phyloP scores from a whole-genome alignment of 2,888 invertebrate species.

The Thyatira batis region DNA sequence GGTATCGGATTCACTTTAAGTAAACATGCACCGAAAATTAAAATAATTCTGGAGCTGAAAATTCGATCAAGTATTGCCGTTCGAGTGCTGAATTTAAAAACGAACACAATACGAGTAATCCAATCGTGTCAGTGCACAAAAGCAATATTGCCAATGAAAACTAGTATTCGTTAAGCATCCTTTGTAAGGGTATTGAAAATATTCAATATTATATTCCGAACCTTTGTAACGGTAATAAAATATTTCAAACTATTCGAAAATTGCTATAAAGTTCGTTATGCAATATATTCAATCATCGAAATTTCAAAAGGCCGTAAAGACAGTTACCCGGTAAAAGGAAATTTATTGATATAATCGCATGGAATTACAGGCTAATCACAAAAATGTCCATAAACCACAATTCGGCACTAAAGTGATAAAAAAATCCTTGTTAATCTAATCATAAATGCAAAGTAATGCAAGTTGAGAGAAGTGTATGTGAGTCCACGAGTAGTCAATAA shows the following conservation, averaged over 20 bases:
- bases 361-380: no score
- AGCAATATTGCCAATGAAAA: constrained; percentile 70
- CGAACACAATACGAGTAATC: constrained; percentile 60
- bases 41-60: constrained; percentile 16
- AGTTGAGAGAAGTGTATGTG: constrained; percentile 34
- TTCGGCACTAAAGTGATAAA: neutral
- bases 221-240: neutral
- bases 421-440: neutral
- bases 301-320: no score
- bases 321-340: no score
- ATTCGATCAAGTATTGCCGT: constrained; percentile 46
- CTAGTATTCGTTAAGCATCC: constrained; percentile 68
- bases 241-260: neutral
- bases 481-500: constrained; percentile 66
- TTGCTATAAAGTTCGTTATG: neutral
- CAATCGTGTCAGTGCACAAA: constrained; percentile 67
- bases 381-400: neutral
- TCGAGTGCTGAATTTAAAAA: constrained; percentile 49
- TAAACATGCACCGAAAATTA: neutral
- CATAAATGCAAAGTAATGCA: constrained; percentile 33
- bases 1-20: neutral
- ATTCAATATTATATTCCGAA: constrained; percentile 26
- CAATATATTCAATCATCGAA: no score
- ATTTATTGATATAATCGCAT: no score
- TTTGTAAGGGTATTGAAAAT: constrained; percentile 61